Base-by-base conservation (phyloP, 2,797 vertebrate genomes). In the Cheirogaleus major region DNA sequence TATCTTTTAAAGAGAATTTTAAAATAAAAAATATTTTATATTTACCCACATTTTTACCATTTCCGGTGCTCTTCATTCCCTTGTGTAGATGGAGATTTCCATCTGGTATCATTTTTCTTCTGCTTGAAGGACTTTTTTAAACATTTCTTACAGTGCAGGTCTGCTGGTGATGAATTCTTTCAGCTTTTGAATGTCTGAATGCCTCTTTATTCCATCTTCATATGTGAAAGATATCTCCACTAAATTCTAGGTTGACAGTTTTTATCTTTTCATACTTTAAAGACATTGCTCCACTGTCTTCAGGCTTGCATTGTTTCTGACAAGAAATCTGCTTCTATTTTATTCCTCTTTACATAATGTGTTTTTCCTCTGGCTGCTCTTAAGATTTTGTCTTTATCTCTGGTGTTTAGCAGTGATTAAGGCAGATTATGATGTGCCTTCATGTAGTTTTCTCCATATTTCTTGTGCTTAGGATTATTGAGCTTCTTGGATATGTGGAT, bases 51-150 rank as follows among this genome's bases (percentile, higher is more conserved):
- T 76, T 32, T 61, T 93, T 45, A n/a, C 70, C 65, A 70, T 63
- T 76, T 76, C 80, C 9, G 32, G 45, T 30, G 20, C n/a, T 69
- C 59, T 91, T 90, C 25, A 30, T 50, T 76, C 59, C 85, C 91
- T 57, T 75, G 67, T 22, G 78, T 61, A 32, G 81, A 73, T 18
- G n/a, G 73, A 70, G 30, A 61, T 73, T 90, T 92, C 91, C 76
- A 84, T 93, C 70, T 92, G 38, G 50, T 72, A 27, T 59, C 78
- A 72, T 91, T 89, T 94, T 91, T 84, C 87, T 90, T 92, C 89
- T 73, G 80, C 61, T 87, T 73, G 93, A 93, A 90, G 70, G 80
- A 89, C 65, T 95, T 72, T 15, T 22, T 18, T 52, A 17, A 63
- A 57, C 27, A 30, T 89, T 88, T 81, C 91, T 84, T 78, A 43